A percentile compares a stretch with the other conserved stretches of the same genome.
Conservation (phyloP, 2,888 invertebrate genomes). For the Callosobruchus maculatus region DNA sequence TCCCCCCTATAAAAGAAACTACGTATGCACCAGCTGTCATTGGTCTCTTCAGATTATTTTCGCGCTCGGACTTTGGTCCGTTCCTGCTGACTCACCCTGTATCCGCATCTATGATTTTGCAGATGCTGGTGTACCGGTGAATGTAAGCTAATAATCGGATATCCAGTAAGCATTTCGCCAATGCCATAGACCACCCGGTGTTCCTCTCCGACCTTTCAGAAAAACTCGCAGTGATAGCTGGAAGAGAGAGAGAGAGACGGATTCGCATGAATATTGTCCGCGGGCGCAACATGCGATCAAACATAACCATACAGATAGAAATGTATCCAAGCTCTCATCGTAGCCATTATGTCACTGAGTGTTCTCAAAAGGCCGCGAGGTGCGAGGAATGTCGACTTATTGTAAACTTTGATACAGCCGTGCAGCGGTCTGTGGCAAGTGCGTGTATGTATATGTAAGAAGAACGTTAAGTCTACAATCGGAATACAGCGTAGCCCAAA, state of each 20-base stretch:
- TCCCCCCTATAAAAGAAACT: too few species aligned
- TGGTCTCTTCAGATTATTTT: too few species aligned
- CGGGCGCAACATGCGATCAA: not conserved
- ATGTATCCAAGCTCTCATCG: not conserved
- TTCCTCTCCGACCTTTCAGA: not conserved
- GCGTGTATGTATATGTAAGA: not conserved
- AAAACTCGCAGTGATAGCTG: not conserved
- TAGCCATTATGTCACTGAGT: not conserved
- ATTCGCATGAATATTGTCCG: not conserved
- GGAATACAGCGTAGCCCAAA: not conserved
- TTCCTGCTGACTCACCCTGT: too few species aligned
- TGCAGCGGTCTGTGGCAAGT: not conserved
- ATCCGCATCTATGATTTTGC: not conserved
- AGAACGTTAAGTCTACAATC: not conserved
- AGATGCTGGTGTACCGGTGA: not conserved
- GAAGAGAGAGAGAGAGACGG: not conserved
- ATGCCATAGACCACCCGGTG: not conserved
- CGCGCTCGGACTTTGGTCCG: too few species aligned
- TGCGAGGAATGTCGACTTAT: not conserved
- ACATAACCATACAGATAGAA: not conserved
- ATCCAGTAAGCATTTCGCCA: not conserved
- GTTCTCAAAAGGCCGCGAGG: not conserved
- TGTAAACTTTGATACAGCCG: not conserved
- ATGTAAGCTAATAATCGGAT: not conserved
- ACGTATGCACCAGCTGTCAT: too few species aligned